These are phyloP conservation scores for Eulemur coronatus DNA, from an alignment of 2,797 vertebrate species.

Conservation along the genomic window DNA sequence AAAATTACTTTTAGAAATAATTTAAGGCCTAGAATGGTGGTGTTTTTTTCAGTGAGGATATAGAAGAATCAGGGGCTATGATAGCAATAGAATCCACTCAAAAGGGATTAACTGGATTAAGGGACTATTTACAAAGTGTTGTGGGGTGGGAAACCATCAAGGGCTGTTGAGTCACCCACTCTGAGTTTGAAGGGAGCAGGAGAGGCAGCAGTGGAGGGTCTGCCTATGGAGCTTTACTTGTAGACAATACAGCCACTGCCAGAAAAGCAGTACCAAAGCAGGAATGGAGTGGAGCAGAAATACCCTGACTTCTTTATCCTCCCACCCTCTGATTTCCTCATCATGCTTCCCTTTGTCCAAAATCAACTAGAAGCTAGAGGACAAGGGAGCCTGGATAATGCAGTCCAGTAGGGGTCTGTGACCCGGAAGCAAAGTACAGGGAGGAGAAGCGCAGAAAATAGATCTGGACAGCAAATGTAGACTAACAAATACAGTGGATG, in stretches of 20 bases:
- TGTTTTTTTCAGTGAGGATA: neutral
- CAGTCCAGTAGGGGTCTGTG: neutral
- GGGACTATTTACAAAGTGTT: neutral
- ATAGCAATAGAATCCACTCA: neutral
- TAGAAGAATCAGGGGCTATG: neutral
- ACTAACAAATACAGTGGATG: neutral
- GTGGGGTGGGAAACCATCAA: neutral
- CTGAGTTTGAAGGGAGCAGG: neutral
- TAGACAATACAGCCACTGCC: neutral
- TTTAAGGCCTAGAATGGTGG: neutral
- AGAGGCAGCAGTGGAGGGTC: neutral
- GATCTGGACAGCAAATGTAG: neutral
- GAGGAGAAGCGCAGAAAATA: neutral
- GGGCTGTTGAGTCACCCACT: neutral
- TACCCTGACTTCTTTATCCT: neutral
- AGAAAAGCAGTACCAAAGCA: neutral
- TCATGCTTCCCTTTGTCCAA: neutral
- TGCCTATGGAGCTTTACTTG: neutral
- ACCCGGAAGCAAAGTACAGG: neutral
- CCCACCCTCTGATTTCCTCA: neutral
- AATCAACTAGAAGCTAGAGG: neutral
- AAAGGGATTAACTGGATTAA: neutral
- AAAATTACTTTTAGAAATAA: conserved; percentile 2
- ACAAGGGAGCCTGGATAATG: neutral
- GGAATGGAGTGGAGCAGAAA: neutral